A percentile compares a stretch with the other conserved stretches of the same genome.
Conservation (phyloP, 2,113 vertebrate species). For the Kobus ellipsiprymnus region DNA sequence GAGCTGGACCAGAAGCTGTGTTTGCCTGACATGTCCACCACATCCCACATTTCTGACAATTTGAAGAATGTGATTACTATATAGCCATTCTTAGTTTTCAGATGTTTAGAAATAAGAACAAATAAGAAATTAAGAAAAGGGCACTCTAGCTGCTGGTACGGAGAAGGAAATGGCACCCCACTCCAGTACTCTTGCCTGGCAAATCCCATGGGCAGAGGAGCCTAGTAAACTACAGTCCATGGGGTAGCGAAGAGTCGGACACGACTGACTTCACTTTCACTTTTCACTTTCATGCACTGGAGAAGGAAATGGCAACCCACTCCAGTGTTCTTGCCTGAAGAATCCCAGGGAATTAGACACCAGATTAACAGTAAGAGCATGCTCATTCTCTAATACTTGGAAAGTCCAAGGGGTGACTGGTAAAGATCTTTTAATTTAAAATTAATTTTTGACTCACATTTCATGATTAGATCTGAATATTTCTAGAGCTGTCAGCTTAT, state of each 20-base stretch:
- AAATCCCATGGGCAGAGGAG: too few species aligned
- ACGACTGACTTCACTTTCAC: too few species aligned
- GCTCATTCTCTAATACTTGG: neutral
- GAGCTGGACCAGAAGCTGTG: neutral
- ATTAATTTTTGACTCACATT: neutral
- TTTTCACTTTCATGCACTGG: too few species aligned
- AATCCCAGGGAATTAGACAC: neutral
- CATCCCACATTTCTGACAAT: neutral
- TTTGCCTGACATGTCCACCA: neutral
- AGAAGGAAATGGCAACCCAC: too few species aligned
- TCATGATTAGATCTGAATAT: conserved; percentile 15
- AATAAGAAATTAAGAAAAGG: neutral
- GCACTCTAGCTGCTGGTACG: neutral
- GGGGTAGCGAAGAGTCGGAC: rapidly evolving
- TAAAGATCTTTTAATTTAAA: neutral
- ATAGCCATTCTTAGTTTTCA: neutral
- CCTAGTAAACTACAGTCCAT: too few species aligned
- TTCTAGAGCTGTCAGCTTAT: neutral
- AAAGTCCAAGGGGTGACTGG: neutral
- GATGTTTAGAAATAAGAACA: neutral
- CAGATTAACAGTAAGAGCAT: neutral
- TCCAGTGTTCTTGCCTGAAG: too few species aligned
- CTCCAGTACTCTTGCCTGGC: too few species aligned
- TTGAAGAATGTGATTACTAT: neutral
- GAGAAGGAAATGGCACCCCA: too few species aligned